Percentiles rank a stretch among this genome's conserved stretches.
Evolutionary conservation across 2,888 invertebrate species (phyloP).

Genomic region (Phyllotreta striolata): DNA sequence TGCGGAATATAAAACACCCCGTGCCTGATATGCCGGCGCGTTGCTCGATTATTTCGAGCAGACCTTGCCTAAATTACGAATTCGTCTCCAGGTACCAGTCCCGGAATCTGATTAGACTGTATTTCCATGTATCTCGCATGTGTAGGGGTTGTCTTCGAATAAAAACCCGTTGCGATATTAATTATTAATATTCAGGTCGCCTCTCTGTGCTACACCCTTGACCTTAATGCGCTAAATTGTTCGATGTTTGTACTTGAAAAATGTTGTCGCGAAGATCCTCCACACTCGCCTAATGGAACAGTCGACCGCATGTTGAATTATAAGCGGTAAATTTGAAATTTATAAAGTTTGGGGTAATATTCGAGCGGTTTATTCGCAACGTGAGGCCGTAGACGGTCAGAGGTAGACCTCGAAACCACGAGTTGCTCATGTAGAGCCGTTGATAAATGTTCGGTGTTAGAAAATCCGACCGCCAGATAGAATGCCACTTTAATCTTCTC

Average conservation of each 20-base stretch:
- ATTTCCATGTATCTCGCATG: too few relatives aligned
- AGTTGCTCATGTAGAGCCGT: conserved; percentile 50
- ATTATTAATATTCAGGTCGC: too few relatives aligned
- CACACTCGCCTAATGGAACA: not conserved
- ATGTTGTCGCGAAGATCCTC: too few relatives aligned
- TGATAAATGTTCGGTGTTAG: conserved; percentile 53
- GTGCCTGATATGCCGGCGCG: conserved; percentile 37
- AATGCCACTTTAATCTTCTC: conserved; percentile 40
- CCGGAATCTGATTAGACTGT: conserved; percentile 31
- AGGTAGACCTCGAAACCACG: conserved; percentile 52
- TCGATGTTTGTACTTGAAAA: too few relatives aligned
- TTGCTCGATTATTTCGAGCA: conserved; percentile 41
- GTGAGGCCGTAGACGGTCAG: conserved; percentile 47
- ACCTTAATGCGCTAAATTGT: too few relatives aligned
- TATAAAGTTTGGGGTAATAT: conserved; percentile 37
- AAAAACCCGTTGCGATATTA: too few relatives aligned
- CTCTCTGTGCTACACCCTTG: too few relatives aligned
- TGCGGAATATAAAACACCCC: conserved; percentile 54
- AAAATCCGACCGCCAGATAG: conserved; percentile 46
- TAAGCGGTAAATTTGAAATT: conserved; percentile 34
- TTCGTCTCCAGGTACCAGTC: conserved; percentile 32
- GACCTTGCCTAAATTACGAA: conserved; percentile 36
- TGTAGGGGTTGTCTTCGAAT: too few relatives aligned
- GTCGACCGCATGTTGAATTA: conserved; percentile 22
- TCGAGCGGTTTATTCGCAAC: conserved; percentile 24